These are phyloP conservation scores for Drosophila murphyi DNA, from an alignment of 1,140 invertebrate species.

Conservation along the genomic window DNA sequence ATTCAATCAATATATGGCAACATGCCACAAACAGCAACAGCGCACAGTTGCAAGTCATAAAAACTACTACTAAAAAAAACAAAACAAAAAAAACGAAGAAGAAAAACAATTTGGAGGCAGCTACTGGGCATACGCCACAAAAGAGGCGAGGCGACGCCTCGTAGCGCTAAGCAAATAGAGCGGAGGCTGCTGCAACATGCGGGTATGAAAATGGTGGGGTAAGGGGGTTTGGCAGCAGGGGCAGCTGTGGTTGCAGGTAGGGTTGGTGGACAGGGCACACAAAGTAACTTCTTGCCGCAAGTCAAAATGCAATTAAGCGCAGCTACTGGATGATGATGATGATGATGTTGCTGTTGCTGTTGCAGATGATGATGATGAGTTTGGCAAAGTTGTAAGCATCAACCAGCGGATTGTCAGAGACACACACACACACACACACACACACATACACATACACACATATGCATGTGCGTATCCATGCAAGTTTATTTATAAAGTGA, in stretches of 20 bases:
- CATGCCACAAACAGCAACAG: constrained; percentile 65
- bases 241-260: neutral
- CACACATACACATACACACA: constrained; percentile 4
- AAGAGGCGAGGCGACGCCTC: constrained; percentile 66
- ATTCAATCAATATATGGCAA: constrained; percentile 75
- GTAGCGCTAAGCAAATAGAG: constrained; percentile 73
- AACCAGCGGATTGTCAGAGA: constrained; percentile 73
- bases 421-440: constrained; percentile 41
- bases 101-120: constrained; percentile 52
- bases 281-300: constrained; percentile 79
- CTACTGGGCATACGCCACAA: constrained; percentile 75
- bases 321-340: constrained; percentile 59
- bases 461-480: neutral
- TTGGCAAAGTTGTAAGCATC: constrained; percentile 64
- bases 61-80: constrained; percentile 55
- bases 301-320: constrained; percentile 82
- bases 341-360: constrained; percentile 1
- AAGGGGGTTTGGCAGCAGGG: neutral
- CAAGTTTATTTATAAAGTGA: constrained; percentile 11
- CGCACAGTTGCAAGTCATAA: constrained; percentile 79
- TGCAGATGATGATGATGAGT: constrained; percentile 32
- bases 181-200: constrained; percentile 55
- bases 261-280: constrained; percentile 27
- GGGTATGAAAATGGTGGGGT: constrained; percentile 48
- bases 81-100: constrained; percentile 1